phyloP scores from a whole-genome alignment of 1,140 invertebrate genomes.

The Lethrus apterus region DNA sequence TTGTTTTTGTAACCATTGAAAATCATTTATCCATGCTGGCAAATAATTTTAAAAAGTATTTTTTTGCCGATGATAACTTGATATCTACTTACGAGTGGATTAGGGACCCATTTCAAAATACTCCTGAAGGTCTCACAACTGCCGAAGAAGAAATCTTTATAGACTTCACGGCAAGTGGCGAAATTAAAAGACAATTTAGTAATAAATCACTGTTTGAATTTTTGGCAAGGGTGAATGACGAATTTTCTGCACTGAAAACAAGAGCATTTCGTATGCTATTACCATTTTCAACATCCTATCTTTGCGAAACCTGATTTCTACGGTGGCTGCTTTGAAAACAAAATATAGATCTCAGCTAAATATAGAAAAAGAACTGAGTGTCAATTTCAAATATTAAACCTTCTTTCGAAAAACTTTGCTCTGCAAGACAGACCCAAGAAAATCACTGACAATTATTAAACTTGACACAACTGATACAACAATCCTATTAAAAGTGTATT shows the following conservation, averaged over 20 bases:
- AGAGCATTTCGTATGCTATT: too few relatives aligned
- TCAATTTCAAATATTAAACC: constrained; percentile 14
- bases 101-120: neutral
- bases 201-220: too few relatives aligned
- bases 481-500: too few relatives aligned
- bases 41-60: neutral
- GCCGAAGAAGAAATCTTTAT: too few relatives aligned
- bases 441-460: constrained; percentile 10
- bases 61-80: neutral
- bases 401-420: constrained; percentile 17
- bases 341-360: constrained; percentile 16
- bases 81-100: neutral
- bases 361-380: constrained; percentile 16
- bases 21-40: neutral
- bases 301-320: constrained; percentile 16
- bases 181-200: too few relatives aligned
- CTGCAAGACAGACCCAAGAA: constrained; percentile 9
- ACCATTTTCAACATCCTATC: constrained; percentile 17
- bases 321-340: constrained; percentile 8
- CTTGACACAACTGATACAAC: too few relatives aligned
- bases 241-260: too few relatives aligned
- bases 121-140: constrained; percentile 10
- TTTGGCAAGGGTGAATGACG: neutral
- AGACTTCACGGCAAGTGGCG: neutral
- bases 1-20: constrained; percentile 1